Evolutionary conservation across 2,888 invertebrate genomes (phyloP).

Genomic region (Coremacera marginata): DNA sequence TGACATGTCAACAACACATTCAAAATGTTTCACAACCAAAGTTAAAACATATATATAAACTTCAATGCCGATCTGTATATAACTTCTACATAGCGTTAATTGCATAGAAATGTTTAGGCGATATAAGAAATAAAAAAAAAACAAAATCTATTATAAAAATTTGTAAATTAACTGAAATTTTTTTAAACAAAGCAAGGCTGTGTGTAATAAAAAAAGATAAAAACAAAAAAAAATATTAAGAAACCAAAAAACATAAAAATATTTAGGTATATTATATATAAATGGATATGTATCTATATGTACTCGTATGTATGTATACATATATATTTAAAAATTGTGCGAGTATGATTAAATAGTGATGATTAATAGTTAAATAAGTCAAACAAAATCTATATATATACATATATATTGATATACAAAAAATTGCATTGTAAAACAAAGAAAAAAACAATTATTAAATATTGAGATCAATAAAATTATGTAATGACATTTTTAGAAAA

Average conservation of each 20-base stretch:
- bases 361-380: background rate
- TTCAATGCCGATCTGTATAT: background rate
- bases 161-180: constrained; percentile 60
- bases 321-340: constrained; percentile 28
- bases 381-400: constrained; percentile 25
- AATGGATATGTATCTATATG: constrained; percentile 8
- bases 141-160: constrained; percentile 1
- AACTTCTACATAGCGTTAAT: background rate
- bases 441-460: constrained; percentile 39
- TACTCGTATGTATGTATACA: background rate
- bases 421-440: constrained; percentile 51
- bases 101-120: background rate
- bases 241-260: constrained; percentile 15
- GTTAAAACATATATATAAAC: background rate
- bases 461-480: constrained; percentile 59
- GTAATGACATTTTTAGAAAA: constrained; percentile 61
- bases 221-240: constrained; percentile 24
- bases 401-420: constrained; percentile 41
- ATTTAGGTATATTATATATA: constrained; percentile 26
- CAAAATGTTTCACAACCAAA: background rate
- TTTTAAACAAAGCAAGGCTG: constrained; percentile 67
- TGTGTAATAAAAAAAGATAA: constrained; percentile 61
- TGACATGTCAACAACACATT: background rate
- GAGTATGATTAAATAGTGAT: constrained; percentile 28
- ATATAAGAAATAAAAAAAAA: background rate